Conservation (phyloP, 2,888 invertebrate species). For the Notodonta ziczac region DNA sequence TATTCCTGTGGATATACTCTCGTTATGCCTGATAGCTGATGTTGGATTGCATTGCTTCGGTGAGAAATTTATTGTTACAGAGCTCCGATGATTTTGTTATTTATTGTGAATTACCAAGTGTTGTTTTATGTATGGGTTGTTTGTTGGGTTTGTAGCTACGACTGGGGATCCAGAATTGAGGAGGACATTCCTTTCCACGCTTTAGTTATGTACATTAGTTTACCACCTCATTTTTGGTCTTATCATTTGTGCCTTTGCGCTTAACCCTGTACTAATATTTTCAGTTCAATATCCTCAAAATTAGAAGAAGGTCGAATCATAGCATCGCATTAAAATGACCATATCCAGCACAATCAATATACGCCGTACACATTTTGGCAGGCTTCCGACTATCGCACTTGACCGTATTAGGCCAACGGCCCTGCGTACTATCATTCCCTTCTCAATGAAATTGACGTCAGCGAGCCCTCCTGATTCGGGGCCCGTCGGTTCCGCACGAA, state of each 20-base stretch:
- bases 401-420: constrained; percentile 26
- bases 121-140: neutral
- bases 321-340: neutral
- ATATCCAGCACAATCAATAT: constrained; percentile 8
- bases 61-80: constrained; percentile 14
- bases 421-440: constrained; percentile 6
- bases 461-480: constrained; percentile 1
- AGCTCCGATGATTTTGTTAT: neutral
- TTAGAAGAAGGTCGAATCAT: neutral
- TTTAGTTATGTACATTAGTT: neutral
- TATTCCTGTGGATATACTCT: constrained; percentile 51
- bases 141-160: neutral
- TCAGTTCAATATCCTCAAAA: neutral
- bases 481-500: neutral
- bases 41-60: constrained; percentile 14
- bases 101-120: neutral
- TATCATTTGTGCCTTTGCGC: neutral
- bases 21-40: constrained; percentile 18
- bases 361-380: constrained; percentile 15
- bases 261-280: neutral
- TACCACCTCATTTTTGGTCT: neutral
- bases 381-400: constrained; percentile 11
- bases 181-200: neutral
- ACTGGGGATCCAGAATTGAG: neutral
- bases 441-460: constrained; percentile 34